Evolutionary conservation across 1,140 invertebrate genomes (phyloP), one percentile per base, ranked within the genome.

Genomic region (Ctenoplectra terminalis): DNA sequence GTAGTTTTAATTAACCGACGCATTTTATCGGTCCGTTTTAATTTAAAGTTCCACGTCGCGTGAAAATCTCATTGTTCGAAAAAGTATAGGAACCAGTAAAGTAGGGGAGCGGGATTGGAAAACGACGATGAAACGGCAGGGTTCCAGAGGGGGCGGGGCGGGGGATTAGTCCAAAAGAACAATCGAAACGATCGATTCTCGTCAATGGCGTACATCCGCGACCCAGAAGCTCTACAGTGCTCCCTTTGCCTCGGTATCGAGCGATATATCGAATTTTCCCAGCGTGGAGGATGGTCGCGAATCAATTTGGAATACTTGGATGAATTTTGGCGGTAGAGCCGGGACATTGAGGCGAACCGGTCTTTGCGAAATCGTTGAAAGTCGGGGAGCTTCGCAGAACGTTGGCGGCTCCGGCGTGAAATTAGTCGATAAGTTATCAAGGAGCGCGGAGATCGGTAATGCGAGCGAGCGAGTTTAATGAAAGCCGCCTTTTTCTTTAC

Each of bases 361-460:
- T 54, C 37, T 78, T 40, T 4, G 40, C 58, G 40, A 75, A 84
- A 71, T 72, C 75, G 73, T 73, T 60, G 77, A 86, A 69, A 80
- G 82, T 69, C 23, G 76, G 23, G 60, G 77, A 79, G 64, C 56
- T 78, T 56, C 63, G 60, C 54, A 37, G 50, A 72, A 29, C 48
- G 56, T 54, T 34, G 76, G 56, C 74, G 69, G 81, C 69, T 66
- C 31, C 63, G 85, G 81, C 79, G 82, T 89, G 83, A 89, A 89
- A 90, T 90, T 90, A 88, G 81, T 70, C 85, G 85, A 83, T 77
- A 77, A 50, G 75, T 87, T 87, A 84, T 81, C 77, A 72, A 63
- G 58, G 50, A 67, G n/a, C 64, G 43, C 23, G 37, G 46, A 48
- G 64, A 29, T 29, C 31, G 67, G 70, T 85, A 74, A 77, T 60